Conservation (phyloP, 2,797 vertebrate genomes). For the Silurus lanzhouensis region DNA sequence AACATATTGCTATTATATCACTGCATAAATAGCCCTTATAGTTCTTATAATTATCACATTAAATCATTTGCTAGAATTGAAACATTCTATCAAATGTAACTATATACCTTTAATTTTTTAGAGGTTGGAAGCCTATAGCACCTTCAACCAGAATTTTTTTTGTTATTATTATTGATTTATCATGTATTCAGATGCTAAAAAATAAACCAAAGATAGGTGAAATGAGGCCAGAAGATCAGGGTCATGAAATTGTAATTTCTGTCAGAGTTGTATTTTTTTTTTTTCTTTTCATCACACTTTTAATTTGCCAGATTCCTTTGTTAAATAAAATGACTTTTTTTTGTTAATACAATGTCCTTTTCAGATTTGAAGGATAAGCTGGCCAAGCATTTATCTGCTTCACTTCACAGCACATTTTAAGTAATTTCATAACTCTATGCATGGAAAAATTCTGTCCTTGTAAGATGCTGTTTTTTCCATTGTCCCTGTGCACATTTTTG, state of each 20-base stretch:
- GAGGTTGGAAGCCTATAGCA: not conserved
- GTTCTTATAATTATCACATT: not conserved
- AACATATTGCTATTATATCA: not conserved
- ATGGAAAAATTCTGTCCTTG: not conserved
- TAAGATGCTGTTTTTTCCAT: not conserved
- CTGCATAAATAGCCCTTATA: not conserved
- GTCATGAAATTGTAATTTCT: not conserved
- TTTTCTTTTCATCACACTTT: not conserved
- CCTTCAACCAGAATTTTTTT: not conserved
- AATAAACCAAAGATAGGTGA: not conserved
- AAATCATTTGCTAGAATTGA: not conserved
- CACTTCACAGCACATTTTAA: not conserved
- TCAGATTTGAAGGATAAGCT: not conserved
- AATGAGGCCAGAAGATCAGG: not conserved
- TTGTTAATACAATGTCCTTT: not conserved
- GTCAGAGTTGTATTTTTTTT: not conserved
- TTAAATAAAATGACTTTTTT: not conserved
- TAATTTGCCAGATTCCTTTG: not conserved
- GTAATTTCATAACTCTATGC: not conserved
- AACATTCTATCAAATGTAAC: not conserved
- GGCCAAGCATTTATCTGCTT: not conserved
- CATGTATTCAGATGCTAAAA: not conserved
- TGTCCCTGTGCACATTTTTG: not conserved
- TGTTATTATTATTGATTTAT: not conserved
- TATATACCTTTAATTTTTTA: not conserved